A percentile compares a stretch with the other conserved stretches of the same genome.
These are phyloP conservation scores for Cynocephalus volans DNA, from an alignment of 2,113 vertebrate genomes.

Conservation along the genomic window DNA sequence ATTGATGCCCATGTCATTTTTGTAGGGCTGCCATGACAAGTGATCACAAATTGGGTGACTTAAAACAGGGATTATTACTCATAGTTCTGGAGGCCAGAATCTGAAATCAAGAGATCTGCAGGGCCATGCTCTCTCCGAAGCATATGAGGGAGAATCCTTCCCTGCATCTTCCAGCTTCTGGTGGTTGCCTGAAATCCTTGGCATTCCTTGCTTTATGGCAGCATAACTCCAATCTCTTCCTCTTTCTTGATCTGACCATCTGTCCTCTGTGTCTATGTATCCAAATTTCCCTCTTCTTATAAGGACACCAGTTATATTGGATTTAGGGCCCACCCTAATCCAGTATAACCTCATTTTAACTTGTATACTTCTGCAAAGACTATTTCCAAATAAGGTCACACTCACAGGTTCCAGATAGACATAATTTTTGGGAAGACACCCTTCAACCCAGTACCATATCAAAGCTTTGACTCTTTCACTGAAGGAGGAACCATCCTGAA, in stretches of 20 bases:
- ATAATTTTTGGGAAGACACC: background rate
- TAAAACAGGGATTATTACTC: background rate
- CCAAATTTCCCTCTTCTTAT: background rate
- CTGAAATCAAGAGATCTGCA: background rate
- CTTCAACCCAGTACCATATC: background rate
- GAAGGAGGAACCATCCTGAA: background rate
- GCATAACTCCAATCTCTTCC: background rate
- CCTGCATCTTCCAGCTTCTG: background rate
- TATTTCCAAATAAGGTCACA: conserved; percentile 7
- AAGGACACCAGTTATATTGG: background rate
- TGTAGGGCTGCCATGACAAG: background rate
- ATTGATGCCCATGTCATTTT: background rate
- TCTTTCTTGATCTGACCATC: background rate
- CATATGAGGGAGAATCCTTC: background rate
- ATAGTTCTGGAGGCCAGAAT: background rate
- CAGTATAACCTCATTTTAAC: background rate
- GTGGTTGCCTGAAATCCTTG: background rate
- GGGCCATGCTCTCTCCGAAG: background rate
- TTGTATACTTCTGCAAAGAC: conserved; percentile 18
- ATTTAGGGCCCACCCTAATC: background rate
- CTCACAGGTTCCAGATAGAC: background rate
- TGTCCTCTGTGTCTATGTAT: background rate
- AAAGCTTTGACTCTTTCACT: conserved; percentile 11
- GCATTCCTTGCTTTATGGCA: background rate
- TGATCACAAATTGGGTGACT: background rate